Base-by-base conservation (phyloP, 2,113 vertebrate genomes). In the Microcebus murinus region DNA sequence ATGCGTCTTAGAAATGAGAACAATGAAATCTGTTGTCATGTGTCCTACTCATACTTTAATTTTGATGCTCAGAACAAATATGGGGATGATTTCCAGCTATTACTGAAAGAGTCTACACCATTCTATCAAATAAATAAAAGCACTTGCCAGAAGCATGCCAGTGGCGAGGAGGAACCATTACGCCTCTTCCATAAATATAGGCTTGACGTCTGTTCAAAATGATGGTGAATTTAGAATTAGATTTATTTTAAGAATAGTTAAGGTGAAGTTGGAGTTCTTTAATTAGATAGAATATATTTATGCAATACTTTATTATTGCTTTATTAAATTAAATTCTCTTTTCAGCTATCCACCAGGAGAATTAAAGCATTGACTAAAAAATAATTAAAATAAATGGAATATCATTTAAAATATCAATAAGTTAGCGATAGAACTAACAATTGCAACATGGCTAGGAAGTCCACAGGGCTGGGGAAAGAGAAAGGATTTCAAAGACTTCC, bases 171-270 rank as follows among this genome's bases (percentile, higher is more conserved):
- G 21, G 39, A 71, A 83, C 0, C 21, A 4, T 8, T n/a, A 3
- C 14, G 34, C 1, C 1, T 97, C 93, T 80, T 95, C 50, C n/a
- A 68, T 31, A 1, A 76, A 57, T 1, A 73, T 21, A 63, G 18
- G 2, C 4, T 18, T 0, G 23, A 48, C 3, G 11, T 59, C 97
- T 97, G 91, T 97, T 96, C 73, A 96, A 96, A 95, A 84, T 42
- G 67, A 90, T 59, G 57, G 21, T 36, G 81, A 97, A 94, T 87
- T 80, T 55, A 85, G 45, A 94, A 92, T 97, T 93, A 96, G 86
- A n/a, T 59, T 79, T 89, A 89, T 74, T 93, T 94, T 87, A 76
- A 93, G 42, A 93, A 90, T 48, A 93, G 45, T 71, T 50, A 93
- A 74, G 39, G 8, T 68, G 85, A 96, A 79, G 82, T 57, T 73